Evolutionary conservation across 2,797 vertebrate genomes (phyloP).

Genomic region (Rousettus madagascariensis): DNA sequence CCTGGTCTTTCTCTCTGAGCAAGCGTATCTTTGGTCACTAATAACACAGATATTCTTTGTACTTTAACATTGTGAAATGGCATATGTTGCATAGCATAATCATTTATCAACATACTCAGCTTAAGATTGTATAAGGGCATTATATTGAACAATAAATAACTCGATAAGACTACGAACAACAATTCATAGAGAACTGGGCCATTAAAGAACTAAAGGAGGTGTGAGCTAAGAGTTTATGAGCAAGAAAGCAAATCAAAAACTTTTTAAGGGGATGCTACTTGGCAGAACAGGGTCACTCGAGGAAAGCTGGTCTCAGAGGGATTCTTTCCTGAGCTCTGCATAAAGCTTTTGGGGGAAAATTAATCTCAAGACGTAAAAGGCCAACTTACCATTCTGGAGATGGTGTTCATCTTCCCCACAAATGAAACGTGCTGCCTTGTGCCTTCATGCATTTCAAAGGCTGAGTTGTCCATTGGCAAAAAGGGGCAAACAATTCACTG

Average conservation of each 20-base stretch:
- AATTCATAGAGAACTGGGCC: neutral
- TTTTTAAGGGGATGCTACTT: neutral
- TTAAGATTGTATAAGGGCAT: neutral
- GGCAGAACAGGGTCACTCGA: neutral
- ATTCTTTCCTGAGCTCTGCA: neutral
- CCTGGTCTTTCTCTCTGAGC: neutral
- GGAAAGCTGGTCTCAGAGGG: neutral
- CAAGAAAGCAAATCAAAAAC: neutral
- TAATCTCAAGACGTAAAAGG: neutral
- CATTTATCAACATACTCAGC: neutral
- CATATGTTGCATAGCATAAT: neutral
- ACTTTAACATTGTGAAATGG: neutral
- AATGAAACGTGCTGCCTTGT: neutral
- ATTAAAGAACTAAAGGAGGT: neutral
- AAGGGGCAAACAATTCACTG: neutral
- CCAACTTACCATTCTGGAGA: slow-evolving; percentile 40
- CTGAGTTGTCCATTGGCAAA: slow-evolving; percentile 75
- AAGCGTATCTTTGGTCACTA: neutral
- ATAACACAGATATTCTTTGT: neutral
- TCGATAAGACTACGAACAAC: neutral
- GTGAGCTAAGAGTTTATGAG: neutral
- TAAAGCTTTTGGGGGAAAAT: neutral
- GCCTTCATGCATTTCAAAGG: slow-evolving; percentile 75
- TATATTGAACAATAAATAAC: neutral
- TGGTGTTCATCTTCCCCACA: neutral